Evolutionary conservation across 2,888 invertebrate genomes (phyloP), one percentile per base, ranked within the genome.

Genomic region (Timema podura): DNA sequence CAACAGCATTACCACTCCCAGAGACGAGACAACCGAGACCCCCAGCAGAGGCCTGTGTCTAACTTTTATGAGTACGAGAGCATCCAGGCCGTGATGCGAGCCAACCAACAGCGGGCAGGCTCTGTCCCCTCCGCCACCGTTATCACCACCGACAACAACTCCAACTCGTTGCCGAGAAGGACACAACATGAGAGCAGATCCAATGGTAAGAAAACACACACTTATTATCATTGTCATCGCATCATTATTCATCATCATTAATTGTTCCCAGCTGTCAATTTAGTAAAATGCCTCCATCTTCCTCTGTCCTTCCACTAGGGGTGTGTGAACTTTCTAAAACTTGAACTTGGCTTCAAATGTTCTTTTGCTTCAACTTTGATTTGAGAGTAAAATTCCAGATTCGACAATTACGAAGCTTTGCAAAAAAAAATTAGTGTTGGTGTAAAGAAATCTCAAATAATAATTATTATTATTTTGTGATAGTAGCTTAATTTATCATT

Each of bases 11-110:
- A 85, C 82, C 86, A 86, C 80, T 86, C 86, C 70, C 89, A 89
- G 81, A 85, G 88, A 76, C 76, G 79, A 64, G 77, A 79, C 69
- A 86, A 87, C 77, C 84, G 86, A 78, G 85, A 85, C 73, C 79
- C 81, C 54, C 86, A 81, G 76, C 81, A 84, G 67, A 85, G 93
- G 16, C 92, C 93, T 6, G 88, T 90, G 73, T 92, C 92, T 72
- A 93, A 91, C 82, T 92, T 90, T 81, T 93, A 92, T 81, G 93
- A 93, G 81, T 93, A 93, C 81, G 93, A 93, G 80, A 90, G 88
- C 75, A 88, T 91, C 48, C 90, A 90, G 75, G 85, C 89, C 75
- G 77, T 81, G 79, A 83, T 81, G 81, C 75, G 78, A 74, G 74
- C 73, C 69, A 76, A 77, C 71, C 78, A 76, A 71, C 70, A 72